Conservation (phyloP, 2,113 vertebrate species). For the Gavia stellata region DNA sequence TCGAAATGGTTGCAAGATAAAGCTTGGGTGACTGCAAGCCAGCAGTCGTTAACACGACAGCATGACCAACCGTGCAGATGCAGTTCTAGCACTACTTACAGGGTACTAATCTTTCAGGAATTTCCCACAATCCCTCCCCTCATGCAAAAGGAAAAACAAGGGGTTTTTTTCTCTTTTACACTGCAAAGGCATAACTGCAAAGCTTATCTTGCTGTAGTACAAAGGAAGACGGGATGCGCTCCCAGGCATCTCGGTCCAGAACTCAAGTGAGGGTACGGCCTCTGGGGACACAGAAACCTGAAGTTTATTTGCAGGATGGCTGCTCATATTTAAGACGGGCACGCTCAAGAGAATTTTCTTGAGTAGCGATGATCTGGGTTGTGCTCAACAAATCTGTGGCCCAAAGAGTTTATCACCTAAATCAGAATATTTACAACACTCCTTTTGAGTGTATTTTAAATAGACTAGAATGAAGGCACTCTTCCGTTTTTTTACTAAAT, state of each 20-base stretch:
- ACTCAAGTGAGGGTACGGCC: not conserved
- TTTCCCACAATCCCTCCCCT: not conserved
- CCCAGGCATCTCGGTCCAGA: not conserved
- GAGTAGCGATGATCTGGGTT: not conserved
- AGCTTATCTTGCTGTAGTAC: not conserved
- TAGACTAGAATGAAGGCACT: not conserved
- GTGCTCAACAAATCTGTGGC: not conserved
- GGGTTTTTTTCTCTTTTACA: not conserved
- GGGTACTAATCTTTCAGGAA: not conserved
- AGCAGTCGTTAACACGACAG: not conserved
- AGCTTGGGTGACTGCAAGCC: not conserved
- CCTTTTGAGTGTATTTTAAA: not conserved
- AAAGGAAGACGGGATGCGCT: not conserved
- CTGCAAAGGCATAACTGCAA: not conserved
- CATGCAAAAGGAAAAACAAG: not conserved
- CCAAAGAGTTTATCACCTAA: not conserved
- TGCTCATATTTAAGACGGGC: not conserved
- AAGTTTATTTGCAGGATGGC: not conserved
- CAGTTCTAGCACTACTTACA: not conserved
- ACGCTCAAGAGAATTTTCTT: not conserved
- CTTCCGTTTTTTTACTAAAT: not conserved
- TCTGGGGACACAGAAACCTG: rapidly evolving
- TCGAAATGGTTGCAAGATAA: not conserved
- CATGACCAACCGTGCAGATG: not conserved
- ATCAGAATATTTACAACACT: not conserved